Evolutionary conservation across 1,140 invertebrate genomes (phyloP), one percentile per base, ranked within the genome.

Genomic region (Trachymyrmex cornetzi): DNA sequence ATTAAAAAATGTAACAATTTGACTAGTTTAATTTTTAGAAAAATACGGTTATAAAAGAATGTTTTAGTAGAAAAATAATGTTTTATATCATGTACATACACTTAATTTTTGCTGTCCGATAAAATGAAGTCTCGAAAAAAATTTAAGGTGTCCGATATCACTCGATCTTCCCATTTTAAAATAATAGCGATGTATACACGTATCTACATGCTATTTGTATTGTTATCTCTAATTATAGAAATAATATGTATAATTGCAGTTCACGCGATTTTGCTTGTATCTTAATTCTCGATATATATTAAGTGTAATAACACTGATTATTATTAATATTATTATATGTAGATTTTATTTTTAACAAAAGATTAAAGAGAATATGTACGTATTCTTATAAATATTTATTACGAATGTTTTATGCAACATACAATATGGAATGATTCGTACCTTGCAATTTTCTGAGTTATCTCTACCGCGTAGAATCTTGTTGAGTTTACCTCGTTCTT

Each of bases 401-500:
- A 44, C n/a, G 19, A 69, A 5, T 48, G 22, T 38, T 53, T 67
- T 38, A 22, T 53, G 1, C 12, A 12, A 53, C n/a, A 30, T n/a
- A 16, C 38, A 19, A 50, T 50, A 50, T n/a, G 38, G 34, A 12
- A 24, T 44, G 16, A 19, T 24, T 27, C 14, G 27, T 55, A 30
- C 24, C 5, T 67, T 34, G 48, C 22, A 27, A 71, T 71, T 44
- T 57, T 27, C 30, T 7, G 50, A 57, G 16, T 71, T 30, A 57
- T 16, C 22, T 69, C 16, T 57, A 38, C 22, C 30, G 79, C 30
- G 30, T 12, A 11, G 30, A 16, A 71, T 38, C 16, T 69, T 2
- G 63, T 27, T 24, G 38, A 77, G 34, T 77, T 61, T 16, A 24
- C 14, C 22, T 55, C 16, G 77, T n/a, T 55, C 22, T 69, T 57